Percentiles rank a stretch among this genome's conserved stretches.
These are phyloP conservation scores for Heliconius ismenius DNA, from an alignment of 2,888 invertebrate genomes.

Conservation along the genomic window DNA sequence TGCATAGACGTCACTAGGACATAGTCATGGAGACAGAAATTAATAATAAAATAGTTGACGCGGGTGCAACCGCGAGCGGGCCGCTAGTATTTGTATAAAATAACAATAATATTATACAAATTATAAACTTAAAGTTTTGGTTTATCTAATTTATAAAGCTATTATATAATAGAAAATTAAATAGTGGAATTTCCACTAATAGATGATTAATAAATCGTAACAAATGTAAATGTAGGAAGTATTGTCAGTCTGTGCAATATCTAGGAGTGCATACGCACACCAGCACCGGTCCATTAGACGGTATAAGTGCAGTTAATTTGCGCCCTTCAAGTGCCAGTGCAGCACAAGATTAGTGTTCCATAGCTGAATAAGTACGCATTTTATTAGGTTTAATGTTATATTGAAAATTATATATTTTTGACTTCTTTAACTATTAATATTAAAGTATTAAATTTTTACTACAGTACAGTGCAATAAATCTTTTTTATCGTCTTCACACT, in stretches of 20 bases:
- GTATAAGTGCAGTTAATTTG: slow-evolving; percentile 78
- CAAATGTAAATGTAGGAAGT: slow-evolving; percentile 24
- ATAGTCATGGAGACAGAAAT: too few relatives aligned
- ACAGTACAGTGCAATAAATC: neutral
- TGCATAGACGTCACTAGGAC: too few relatives aligned
- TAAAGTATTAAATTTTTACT: neutral
- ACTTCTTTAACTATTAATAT: neutral
- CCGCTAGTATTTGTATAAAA: too few relatives aligned
- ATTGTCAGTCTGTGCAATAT: slow-evolving; percentile 45
- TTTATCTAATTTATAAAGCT: neutral
- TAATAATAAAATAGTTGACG: too few relatives aligned
- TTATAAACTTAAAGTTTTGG: neutral
- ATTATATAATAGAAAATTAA: too few relatives aligned
- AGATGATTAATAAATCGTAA: neutral
- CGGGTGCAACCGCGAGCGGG: too few relatives aligned
- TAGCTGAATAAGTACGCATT: slow-evolving; percentile 54
- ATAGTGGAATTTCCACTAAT: neutral
- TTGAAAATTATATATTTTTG: neutral
- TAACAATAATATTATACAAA: neutral
- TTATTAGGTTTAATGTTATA: slow-evolving; percentile 30
- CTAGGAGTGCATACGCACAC: slow-evolving; percentile 57
- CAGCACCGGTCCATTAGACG: slow-evolving; percentile 66
- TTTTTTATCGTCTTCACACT: neutral
- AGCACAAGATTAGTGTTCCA: slow-evolving; percentile 52
- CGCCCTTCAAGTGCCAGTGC: slow-evolving; percentile 58